Evolutionary conservation across 2,888 invertebrate genomes (phyloP).

Genomic region (Mamestra brassicae): DNA sequence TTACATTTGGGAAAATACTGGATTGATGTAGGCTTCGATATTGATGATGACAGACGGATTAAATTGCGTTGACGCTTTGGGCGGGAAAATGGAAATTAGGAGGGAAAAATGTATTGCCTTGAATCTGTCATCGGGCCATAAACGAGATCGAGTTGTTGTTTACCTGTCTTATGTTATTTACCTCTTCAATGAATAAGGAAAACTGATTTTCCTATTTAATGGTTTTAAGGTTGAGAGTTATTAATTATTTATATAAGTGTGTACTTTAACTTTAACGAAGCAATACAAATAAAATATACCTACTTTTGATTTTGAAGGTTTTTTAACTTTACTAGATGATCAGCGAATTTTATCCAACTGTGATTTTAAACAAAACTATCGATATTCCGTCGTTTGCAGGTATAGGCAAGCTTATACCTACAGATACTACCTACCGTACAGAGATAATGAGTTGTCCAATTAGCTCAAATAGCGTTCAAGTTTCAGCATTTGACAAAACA

Average conservation of each 20-base stretch:
- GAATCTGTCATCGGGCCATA: conserved; percentile 14
- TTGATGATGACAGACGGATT: conserved; percentile 84
- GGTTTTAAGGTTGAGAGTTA: background rate
- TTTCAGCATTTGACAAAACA: background rate
- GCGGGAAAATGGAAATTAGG: conserved; percentile 80
- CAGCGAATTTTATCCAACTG: background rate
- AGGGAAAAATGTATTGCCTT: conserved; percentile 67
- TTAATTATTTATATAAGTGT: background rate
- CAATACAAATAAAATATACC: background rate
- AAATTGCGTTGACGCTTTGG: conserved; percentile 82
- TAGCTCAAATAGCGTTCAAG: background rate
- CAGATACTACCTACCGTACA: no score
- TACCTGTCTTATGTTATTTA: conserved; percentile 4
- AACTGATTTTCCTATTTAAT: conserved; percentile 1
- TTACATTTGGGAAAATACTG: conserved; percentile 67
- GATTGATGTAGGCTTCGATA: conserved; percentile 83
- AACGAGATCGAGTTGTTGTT: conserved; percentile 15
- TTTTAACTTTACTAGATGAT: background rate
- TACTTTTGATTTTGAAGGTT: no score
- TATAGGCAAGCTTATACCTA: background rate
- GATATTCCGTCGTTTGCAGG: background rate
- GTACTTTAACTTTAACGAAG: no score
- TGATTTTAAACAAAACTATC: background rate
- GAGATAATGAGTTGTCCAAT: background rate
- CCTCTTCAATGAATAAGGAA: background rate